Percentiles rank a stretch among this genome's conserved stretches.
These are phyloP conservation scores for Stegophylla sp. DNA, from an alignment of 2,888 invertebrate genomes.

Conservation along the genomic window DNA sequence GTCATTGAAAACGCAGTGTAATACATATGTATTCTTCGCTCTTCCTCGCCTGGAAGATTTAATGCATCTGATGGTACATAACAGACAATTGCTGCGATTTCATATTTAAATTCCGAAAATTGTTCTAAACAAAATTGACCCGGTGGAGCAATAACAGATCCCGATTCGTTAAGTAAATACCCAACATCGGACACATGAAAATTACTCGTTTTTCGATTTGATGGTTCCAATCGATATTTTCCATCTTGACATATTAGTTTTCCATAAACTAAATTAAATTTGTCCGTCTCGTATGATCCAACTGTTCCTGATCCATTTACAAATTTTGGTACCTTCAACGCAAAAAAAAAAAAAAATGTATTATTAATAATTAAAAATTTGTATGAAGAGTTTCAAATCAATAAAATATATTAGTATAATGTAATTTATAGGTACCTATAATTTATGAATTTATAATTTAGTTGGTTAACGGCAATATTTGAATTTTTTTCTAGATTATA, in stretches of 20 bases:
- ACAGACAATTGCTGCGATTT: slow-evolving; percentile 57
- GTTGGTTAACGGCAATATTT: too few species aligned
- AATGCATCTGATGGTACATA: slow-evolving; percentile 24
- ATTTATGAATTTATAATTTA: too few species aligned
- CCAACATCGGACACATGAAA: background rate
- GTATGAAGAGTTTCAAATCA: too few species aligned
- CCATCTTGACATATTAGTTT: background rate
- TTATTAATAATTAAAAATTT: too few species aligned
- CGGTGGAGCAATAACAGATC: background rate
- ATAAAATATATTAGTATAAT: too few species aligned
- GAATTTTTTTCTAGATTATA: too few species aligned
- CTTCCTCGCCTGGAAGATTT: too few species aligned
- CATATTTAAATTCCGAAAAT: background rate
- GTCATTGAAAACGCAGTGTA: slow-evolving; percentile 65
- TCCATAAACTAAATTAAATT: background rate
- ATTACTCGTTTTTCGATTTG: background rate
- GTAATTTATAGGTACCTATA: too few species aligned
- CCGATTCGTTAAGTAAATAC: background rate
- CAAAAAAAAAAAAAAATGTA: background rate
- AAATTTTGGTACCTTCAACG: background rate
- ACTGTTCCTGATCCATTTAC: background rate
- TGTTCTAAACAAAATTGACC: slow-evolving; percentile 42
- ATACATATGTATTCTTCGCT: slow-evolving; percentile 16
- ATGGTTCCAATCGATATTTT: background rate
- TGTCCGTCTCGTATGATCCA: background rate